Evolutionary conservation across 2,888 invertebrate species (phyloP), one percentile per base, ranked within the genome.

Genomic region (Arrhopalites spinosus): DNA sequence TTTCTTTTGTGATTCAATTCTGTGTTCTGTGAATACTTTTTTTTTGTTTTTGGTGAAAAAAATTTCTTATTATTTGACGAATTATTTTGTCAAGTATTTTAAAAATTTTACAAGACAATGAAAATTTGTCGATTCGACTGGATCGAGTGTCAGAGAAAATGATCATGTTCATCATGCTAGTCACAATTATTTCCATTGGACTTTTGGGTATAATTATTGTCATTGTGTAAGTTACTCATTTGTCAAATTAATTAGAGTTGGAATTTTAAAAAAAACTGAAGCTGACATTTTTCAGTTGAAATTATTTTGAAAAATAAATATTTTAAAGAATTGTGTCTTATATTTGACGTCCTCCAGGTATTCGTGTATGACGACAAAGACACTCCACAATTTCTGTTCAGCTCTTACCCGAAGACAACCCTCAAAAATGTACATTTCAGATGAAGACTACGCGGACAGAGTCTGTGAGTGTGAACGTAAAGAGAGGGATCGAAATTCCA

Each of bases 171-270:
- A 68, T 68, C 20, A 68, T 68, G 29, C 29, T 68, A 5, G 13
- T 68, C 15, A 68, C 50, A 47, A 68, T 68, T 3, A 50, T 50
- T 17, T 68, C 68, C 3, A 15, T 68, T 29, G 68, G 50, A 3
- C 68, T 68, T 29, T 15, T 68, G 8, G 68, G 68, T 1, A 53
- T 68, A 29, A n/a, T 50, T 13, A 50, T 68, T 27, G 68, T 68
- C 1, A 43, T 68, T 17, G 47, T 47, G 68, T 68, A n/a, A 68
- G 68, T 67, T 13, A 1, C n/a, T 11, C 15, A 15, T 45, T 7
- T 45, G 45, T n/a, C n/a, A n/a, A n/a, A n/a, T n/a, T n/a, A n/a
- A 45, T 45, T 45, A 56, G 1, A 56, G n/a, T 2, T n/a, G 2
- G 23, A 13, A 3, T 53, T 53, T 53, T n/a, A 2, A 56, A 56